A percentile compares a stretch with the other conserved stretches of the same genome.
These are phyloP conservation scores for Macrostomum cliftonense DNA, from an alignment of 2,888 invertebrate genomes.

Conservation along the genomic window DNA sequence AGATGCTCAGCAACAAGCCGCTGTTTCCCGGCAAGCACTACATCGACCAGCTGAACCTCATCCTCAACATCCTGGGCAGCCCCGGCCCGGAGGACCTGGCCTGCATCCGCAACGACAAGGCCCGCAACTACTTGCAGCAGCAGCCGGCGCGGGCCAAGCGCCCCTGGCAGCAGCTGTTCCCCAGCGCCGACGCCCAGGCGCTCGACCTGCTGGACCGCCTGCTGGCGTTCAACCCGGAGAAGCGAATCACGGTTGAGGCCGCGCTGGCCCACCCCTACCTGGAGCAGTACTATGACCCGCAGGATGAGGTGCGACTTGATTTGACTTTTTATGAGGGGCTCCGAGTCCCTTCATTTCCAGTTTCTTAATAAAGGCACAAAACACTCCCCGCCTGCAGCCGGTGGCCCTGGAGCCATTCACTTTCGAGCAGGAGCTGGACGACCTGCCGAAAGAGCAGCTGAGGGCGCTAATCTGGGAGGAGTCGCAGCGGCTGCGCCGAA, in stretches of 20 bases:
- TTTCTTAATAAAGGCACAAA: no score
- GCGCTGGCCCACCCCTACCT: conserved; percentile 75
- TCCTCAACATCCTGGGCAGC: conserved; percentile 84
- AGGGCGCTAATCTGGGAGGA: no score
- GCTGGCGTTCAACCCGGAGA: conserved; percentile 93
- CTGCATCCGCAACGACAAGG: conserved; percentile 94
- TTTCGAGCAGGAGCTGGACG: no score
- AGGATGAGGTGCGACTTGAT: conserved; percentile 5
- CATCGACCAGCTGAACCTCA: conserved; percentile 86
- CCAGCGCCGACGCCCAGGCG: conserved; percentile 40
- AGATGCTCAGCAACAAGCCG: conserved; percentile 93
- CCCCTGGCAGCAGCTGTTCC: conserved; percentile 2
- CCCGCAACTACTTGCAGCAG: background rate
- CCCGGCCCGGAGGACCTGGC: conserved; percentile 88
- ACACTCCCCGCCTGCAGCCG: no score
- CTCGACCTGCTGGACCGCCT: conserved; percentile 89
- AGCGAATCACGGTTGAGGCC: conserved; percentile 86
- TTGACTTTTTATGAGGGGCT: no score
- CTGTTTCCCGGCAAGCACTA: conserved; percentile 96
- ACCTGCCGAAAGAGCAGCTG: no score
- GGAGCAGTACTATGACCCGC: conserved; percentile 4
- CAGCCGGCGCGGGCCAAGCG: background rate
- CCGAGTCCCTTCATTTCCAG: no score
- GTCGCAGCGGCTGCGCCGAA: no score
- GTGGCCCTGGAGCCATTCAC: no score